Conservation (phyloP, 2,888 invertebrate species). For the Stenolophus ochropezus region DNA sequence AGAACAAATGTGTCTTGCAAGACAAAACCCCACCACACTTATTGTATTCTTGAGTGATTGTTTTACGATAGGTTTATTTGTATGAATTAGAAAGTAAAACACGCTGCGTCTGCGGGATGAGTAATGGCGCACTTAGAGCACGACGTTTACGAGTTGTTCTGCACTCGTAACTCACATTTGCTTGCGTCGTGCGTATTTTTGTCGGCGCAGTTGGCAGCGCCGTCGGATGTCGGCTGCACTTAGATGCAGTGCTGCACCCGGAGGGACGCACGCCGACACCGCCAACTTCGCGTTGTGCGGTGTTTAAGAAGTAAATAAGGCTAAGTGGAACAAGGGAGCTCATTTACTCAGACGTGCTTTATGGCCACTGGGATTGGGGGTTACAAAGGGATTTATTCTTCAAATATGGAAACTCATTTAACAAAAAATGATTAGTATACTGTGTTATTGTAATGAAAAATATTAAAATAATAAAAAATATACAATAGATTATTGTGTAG, state of each 20-base stretch:
- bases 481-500: too few species aligned
- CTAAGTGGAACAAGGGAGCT: constrained; percentile 1
- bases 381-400: neutral
- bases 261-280: neutral
- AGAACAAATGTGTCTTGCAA: too few species aligned
- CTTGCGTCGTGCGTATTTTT: constrained; percentile 30
- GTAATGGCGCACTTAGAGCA: constrained; percentile 44
- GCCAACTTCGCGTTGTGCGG: neutral
- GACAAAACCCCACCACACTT: neutral
- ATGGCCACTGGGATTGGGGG: neutral
- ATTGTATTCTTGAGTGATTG: neutral
- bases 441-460: too few species aligned
- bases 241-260: constrained; percentile 15
- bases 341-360: neutral
- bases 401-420: neutral
- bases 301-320: neutral
- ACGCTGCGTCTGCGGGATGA: constrained; percentile 38
- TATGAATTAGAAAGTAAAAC: constrained; percentile 49
- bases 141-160: constrained; percentile 42
- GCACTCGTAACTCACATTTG: constrained; percentile 36
- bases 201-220: constrained; percentile 1
- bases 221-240: neutral
- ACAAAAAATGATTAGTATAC: too few species aligned
- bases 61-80: constrained; percentile 38
- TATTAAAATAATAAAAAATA: too few species aligned